Evolutionary conservation across 2,113 vertebrate species (phyloP), one percentile per base, ranked within the genome.

Genomic region (Brachirus orientalis): DNA sequence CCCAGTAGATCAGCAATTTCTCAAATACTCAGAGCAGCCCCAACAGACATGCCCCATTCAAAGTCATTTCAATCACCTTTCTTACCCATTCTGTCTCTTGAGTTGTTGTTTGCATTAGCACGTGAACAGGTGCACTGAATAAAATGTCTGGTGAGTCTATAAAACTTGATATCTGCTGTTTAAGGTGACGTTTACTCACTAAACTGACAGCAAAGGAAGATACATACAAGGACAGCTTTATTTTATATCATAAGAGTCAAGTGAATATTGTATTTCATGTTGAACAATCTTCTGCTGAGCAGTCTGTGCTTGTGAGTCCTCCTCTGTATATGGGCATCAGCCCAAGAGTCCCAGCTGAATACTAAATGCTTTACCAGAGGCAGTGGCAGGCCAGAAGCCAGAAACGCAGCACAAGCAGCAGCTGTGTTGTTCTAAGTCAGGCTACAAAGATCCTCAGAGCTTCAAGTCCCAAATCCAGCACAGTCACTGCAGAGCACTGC

Each of bases 301-400:
- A 37, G n/a, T 56, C 47, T 75, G 50, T 43, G 66, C 67, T 61
- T 57, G 51, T 33, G 44, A 69, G 70, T n/a, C 41, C 54, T 57
- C 38, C 66, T 73, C 51, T 59, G 65, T 72, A 69, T 54, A 53
- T 65, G 41, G 54, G 69, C 77, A 71, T 43, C n/a, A 48, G 46
- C 79, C 70, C 63, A 67, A 16, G 6, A 70, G 73, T 56, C 66
- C 50, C 63, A 41, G 70, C 75, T 78, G 80, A 87, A 82, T 83
- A 71, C 80, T 75, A 85, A 83, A 69, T 57, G 75, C 57, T 28
- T 82, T 36, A 61, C 64, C 72, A 68, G 70, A 75, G 58, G 40
- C 3, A 13, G 48, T 45, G 44, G 71, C 60, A 20, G 73, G 77
- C 75, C 53, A 83, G 66, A 65, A 40, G 79, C 75, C 80, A 80